Conservation (phyloP, 2,113 vertebrate genomes). For the Myrmophylax atrothorax region DNA sequence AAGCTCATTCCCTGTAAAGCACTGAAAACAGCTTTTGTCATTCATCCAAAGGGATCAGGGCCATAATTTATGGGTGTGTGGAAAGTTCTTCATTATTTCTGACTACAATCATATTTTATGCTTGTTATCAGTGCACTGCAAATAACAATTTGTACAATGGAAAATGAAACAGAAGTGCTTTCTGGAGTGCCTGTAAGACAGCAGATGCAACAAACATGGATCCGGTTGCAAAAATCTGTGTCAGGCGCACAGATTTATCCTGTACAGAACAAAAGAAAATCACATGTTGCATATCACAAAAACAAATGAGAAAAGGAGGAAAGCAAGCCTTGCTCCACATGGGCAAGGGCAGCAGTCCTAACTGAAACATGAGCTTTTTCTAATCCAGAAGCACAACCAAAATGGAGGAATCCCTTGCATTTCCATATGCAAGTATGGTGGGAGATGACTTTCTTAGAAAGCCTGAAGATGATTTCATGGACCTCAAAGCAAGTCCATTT, state of each 20-base stretch:
- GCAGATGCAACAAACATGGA: not conserved
- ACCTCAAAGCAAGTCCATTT: not conserved
- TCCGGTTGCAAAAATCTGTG: not conserved
- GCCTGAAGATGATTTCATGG: not conserved
- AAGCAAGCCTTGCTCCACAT: not conserved
- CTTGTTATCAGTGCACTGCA: not conserved
- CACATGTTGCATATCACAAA: fast-evolving
- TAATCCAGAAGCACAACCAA: not conserved
- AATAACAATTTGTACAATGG: not conserved
- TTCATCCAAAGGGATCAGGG: not conserved
- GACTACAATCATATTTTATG: not conserved
- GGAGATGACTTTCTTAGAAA: not conserved
- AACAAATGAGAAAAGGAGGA: not conserved
- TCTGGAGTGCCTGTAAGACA: not conserved
- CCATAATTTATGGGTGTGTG: not conserved
- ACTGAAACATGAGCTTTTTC: not conserved
- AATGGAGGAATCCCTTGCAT: not conserved
- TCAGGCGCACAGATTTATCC: not conserved
- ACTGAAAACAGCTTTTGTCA: not conserved
- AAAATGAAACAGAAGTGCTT: not conserved
- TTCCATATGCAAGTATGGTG: not conserved
- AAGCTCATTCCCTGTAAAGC: not conserved
- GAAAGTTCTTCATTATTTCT: not conserved
- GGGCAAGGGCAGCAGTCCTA: not conserved
- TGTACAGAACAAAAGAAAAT: not conserved